Evolutionary conservation across 2,888 invertebrate species (phyloP), one percentile per base, ranked within the genome.

Genomic region (Hyles lineata): DNA sequence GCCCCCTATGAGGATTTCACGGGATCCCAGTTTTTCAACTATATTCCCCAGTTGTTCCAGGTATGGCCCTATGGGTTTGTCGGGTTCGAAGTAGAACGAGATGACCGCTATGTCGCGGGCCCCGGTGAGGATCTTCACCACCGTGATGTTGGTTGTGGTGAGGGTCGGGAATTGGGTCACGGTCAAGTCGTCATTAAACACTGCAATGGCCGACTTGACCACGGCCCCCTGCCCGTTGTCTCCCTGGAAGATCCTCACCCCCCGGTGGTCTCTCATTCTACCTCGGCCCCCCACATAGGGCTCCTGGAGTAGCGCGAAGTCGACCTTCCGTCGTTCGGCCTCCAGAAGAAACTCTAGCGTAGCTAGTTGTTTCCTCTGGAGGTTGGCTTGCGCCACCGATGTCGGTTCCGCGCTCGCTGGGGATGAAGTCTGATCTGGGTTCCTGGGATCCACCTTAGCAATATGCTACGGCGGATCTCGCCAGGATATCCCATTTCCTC

Each of bases 361-460:
- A 7, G 74, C 73, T 1, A 71, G 50, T 25, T 60, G 19, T 19
- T 71, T 70, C 43, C 69, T 32, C 50, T 71, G 73, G 17, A 75
- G 71, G 70, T 75, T 75, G 17, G 70, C 70, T 58, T 73, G 75
- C 15, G 32, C 55, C 6, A 71, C 63, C 5, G n/a, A 5, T 17
- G 29, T 29, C 19, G 60, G 2, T 15, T 70, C 55, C 58, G 52
- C 71, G 17, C 29, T 62, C 4, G 17, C 19, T 58, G 19, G 29
- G 15, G 21, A 11, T 2, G 32, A 8, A 59, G 58, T n/a, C 29
- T 17, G 11, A n/a, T 21, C 52, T 21, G 17, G 32, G 32, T 59
- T 60, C 21, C 35, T 29, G n/a, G 23, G 43, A 21, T n/a, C 32
- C 6, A 55, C 75, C 60, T 78, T 59, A 78, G 72, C 78, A 77